Evolutionary conservation across 2,888 invertebrate species (phyloP).

Genomic region (Aleiodes leptofemur): DNA sequence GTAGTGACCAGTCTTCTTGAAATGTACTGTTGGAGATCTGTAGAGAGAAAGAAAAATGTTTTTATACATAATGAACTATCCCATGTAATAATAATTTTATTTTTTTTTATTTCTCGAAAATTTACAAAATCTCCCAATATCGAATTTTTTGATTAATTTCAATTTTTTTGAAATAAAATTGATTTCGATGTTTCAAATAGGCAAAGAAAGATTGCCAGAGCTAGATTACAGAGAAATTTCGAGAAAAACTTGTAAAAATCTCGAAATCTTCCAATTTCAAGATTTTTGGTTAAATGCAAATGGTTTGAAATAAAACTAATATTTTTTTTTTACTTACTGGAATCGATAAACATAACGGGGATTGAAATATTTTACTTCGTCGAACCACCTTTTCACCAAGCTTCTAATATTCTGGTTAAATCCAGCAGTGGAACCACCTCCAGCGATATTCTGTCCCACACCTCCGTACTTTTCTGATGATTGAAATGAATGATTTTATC

Average conservation of each 20-base stretch:
- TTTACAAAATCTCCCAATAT: too few relatives aligned
- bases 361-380: constrained; percentile 68
- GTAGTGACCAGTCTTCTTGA: constrained; percentile 72
- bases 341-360: constrained; percentile 39
- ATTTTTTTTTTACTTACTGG: constrained; percentile 20
- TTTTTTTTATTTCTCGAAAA: too few relatives aligned
- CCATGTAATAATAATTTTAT: background rate
- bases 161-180: too few relatives aligned
- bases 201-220: too few relatives aligned
- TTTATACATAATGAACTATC: background rate
- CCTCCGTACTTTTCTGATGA: constrained; percentile 27
- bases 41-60: background rate
- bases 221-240: too few relatives aligned
- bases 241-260: too few relatives aligned
- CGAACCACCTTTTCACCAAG: constrained; percentile 70
- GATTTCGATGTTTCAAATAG: too few relatives aligned
- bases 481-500: background rate
- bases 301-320: too few relatives aligned
- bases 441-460: constrained; percentile 56
- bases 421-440: background rate
- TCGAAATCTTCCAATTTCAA: too few relatives aligned
- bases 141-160: too few relatives aligned
- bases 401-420: background rate
- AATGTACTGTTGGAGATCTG: background rate
- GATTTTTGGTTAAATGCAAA: too few relatives aligned